Conservation (phyloP, 2,797 vertebrate genomes). For the Prionace glauca region DNA sequence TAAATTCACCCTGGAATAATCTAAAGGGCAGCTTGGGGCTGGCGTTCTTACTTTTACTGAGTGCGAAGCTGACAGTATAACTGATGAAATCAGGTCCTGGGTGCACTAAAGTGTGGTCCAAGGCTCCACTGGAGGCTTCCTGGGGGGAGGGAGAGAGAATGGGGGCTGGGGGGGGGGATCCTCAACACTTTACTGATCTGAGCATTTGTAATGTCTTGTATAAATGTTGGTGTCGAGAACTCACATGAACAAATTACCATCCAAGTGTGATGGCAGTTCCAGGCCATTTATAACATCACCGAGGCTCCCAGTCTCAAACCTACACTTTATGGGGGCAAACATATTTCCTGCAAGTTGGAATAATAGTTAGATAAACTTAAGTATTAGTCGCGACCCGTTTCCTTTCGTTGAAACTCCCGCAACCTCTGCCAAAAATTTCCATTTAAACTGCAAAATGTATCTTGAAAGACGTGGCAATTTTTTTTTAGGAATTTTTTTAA, state of each 20-base stretch:
- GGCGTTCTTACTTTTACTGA: neutral
- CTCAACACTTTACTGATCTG: too few relatives aligned
- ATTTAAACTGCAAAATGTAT: neutral
- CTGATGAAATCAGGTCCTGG: neutral
- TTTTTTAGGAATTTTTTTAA: neutral
- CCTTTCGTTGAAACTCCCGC: neutral
- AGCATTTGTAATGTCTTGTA: neutral
- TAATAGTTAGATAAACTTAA: neutral
- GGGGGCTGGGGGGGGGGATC: neutral
- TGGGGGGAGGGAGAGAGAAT: too few relatives aligned
- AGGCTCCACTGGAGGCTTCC: neutral
- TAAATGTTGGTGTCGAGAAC: neutral
- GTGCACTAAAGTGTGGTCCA: neutral
- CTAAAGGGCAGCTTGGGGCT: neutral
- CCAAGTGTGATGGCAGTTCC: neutral
- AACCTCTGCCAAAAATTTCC: neutral
- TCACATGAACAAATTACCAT: neutral
- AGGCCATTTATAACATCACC: neutral
- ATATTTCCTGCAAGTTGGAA: neutral
- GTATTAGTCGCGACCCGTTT: too few relatives aligned
- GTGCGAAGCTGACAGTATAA: neutral
- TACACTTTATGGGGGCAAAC: neutral
- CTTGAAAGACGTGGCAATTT: constrained; percentile 8
- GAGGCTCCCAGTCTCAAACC: neutral
- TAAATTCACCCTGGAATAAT: neutral